phyloP scores from a whole-genome alignment of 2,888 invertebrate genomes.

The Physocephala rufipes region DNA sequence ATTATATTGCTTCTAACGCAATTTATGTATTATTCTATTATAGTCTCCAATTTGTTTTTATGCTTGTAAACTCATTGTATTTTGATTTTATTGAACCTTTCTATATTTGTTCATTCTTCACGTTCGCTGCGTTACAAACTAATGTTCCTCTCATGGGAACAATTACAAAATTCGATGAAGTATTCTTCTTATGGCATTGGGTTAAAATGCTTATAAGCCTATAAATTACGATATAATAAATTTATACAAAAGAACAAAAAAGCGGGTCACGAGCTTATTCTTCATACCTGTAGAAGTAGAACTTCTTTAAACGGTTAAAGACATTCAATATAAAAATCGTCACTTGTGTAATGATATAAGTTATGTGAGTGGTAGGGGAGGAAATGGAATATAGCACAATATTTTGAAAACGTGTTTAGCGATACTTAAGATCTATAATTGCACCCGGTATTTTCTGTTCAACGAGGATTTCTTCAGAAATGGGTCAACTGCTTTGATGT shows the following conservation, averaged over 20 bases:
- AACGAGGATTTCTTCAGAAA: slow-evolving; percentile 44
- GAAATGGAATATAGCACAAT: neutral
- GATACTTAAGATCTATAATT: slow-evolving; percentile 48
- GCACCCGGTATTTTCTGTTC: slow-evolving; percentile 52
- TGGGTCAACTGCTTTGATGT: slow-evolving; percentile 33
- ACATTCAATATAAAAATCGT: neutral
- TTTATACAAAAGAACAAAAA: neutral
- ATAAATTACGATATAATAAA: neutral
- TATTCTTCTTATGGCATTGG: neutral
- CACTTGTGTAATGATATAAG: neutral
- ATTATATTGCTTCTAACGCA: no score
- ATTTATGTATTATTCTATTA: no score
- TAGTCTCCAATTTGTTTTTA: no score
- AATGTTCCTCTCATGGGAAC: neutral
- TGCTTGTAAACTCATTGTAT: no score
- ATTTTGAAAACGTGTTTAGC: slow-evolving; percentile 80
- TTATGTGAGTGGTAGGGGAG: no score
- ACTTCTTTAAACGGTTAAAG: neutral
- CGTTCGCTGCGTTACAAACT: neutral
- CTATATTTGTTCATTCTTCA: slow-evolving; percentile 37
- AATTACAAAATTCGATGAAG: neutral
- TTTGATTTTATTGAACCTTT: slow-evolving; percentile 37
- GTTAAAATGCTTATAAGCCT: neutral
- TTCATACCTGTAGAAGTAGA: neutral
- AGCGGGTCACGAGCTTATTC: neutral